Percentiles rank a stretch among this genome's conserved stretches.
phyloP scores from a whole-genome alignment of 2,888 invertebrate species.

The Athalia circularis region DNA sequence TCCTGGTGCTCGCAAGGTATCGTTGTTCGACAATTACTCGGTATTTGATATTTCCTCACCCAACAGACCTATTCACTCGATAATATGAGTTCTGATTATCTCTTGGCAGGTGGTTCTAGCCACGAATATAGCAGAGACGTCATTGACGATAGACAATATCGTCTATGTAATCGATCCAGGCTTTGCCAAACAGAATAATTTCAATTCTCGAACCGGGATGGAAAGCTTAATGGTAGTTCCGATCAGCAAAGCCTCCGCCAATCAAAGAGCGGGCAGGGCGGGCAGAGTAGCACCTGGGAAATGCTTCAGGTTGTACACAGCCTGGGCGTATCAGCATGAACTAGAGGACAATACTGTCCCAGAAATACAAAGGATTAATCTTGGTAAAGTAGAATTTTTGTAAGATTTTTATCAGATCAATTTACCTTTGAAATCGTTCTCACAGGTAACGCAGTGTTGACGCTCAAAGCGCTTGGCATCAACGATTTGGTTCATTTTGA shows the following conservation, averaged over 20 bases:
- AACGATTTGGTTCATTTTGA: conserved; percentile 99
- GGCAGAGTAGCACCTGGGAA: conserved; percentile 98
- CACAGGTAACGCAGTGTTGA: conserved; percentile 94
- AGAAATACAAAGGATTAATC: conserved; percentile 98
- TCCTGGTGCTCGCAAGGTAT: conserved; percentile 92
- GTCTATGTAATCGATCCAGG: conserved; percentile 99
- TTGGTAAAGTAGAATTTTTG: conserved; percentile 73
- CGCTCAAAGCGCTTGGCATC: conserved; percentile 97
- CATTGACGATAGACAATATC: conserved; percentile 98
- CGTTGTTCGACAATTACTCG: background rate
- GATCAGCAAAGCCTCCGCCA: conserved; percentile 98
- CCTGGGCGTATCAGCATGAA: conserved; percentile 99
- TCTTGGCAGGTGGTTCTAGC: conserved; percentile 88
- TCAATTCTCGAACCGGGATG: conserved; percentile 98
- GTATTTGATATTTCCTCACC: background rate
- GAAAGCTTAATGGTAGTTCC: conserved; percentile 99
- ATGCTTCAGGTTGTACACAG: conserved; percentile 98
- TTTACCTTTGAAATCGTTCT: background rate
- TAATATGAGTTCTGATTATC: conserved; percentile 3
- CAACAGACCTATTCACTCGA: conserved; percentile 23
- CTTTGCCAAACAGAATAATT: conserved; percentile 99
- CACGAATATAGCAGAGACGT: conserved; percentile 99
- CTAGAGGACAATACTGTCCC: conserved; percentile 98
- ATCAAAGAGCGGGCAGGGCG: conserved; percentile 97
- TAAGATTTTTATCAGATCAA: background rate